Conservation (phyloP, 2,113 vertebrate genomes). For the Condylura cristata region DNA sequence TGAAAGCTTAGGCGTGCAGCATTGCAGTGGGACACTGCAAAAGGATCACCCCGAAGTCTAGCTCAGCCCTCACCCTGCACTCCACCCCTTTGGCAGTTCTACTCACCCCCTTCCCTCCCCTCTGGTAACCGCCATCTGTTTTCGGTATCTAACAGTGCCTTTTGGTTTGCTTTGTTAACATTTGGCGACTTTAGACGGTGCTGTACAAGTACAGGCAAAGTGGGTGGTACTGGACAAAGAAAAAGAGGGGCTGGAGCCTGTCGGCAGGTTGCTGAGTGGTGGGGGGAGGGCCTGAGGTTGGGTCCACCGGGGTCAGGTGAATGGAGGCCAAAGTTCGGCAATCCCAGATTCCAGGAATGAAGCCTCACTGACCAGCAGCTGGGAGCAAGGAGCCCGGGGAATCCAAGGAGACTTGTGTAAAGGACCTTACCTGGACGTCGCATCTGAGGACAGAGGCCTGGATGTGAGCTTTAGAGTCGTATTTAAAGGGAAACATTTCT, state of each 20-base stretch:
- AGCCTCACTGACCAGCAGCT: neutral
- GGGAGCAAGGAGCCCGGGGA: neutral
- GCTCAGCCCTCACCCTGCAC: no score
- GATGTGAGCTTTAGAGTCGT: neutral
- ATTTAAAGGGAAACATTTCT: neutral
- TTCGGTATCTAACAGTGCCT: no score
- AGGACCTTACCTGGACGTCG: neutral
- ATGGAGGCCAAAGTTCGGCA: neutral
- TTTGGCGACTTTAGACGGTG: neutral
- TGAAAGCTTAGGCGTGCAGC: no score
- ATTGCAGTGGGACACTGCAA: no score
- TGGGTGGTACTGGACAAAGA: neutral
- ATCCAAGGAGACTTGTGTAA: neutral
- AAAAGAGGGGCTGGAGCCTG: neutral
- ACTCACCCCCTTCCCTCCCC: no score
- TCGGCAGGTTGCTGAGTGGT: neutral
- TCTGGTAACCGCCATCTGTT: no score
- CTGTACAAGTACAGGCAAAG: neutral
- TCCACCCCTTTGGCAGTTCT: no score
- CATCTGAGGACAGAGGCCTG: neutral
- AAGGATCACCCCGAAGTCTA: no score
- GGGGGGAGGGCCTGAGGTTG: constrained; percentile 45
- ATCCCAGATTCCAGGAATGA: neutral
- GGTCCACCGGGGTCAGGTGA: neutral
- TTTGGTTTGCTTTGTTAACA: neutral